A percentile compares a stretch with the other conserved stretches of the same genome.
Conservation (phyloP, 2,797 vertebrate species). For the Strix occidentalis region DNA sequence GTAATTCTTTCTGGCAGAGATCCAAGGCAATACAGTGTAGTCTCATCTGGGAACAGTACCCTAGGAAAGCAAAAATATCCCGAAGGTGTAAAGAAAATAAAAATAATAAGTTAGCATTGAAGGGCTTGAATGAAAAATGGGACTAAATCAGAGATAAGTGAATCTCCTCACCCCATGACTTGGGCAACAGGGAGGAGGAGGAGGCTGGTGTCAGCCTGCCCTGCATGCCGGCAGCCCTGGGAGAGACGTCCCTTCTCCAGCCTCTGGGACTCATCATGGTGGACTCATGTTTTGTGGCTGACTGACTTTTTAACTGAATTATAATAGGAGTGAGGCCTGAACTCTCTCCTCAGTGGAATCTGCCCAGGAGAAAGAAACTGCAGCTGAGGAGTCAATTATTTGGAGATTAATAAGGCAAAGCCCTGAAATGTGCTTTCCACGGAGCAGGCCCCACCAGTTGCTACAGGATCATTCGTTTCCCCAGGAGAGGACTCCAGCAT, state of each 20-base stretch:
- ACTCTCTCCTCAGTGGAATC: not conserved
- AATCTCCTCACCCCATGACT: not conserved
- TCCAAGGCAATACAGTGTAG: not conserved
- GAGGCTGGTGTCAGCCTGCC: not conserved
- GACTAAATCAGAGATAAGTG: not conserved
- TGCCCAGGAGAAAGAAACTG: not conserved
- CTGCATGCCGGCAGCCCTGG: fast-evolving
- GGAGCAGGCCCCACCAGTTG: not conserved
- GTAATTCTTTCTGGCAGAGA: slow-evolving; percentile 25
- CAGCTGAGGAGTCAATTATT: not conserved
- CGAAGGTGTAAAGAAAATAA: not conserved
- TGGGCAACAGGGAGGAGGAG: not conserved
- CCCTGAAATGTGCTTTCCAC: not conserved
- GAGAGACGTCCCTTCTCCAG: not conserved
- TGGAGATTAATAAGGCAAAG: not conserved
- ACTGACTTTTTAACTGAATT: not conserved
- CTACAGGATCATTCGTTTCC: not conserved
- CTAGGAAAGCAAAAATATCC: slow-evolving; percentile 5
- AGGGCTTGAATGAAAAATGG: not conserved
- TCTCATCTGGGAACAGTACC: slow-evolving; percentile 7
- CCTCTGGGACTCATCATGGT: not conserved
- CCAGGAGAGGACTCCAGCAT: not conserved
- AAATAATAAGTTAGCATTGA: not conserved
- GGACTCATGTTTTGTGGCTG: not conserved
- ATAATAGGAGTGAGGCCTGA: not conserved